Base-by-base conservation (phyloP, 1,140 invertebrate species). In the Camponotus pennsylvanicus region DNA sequence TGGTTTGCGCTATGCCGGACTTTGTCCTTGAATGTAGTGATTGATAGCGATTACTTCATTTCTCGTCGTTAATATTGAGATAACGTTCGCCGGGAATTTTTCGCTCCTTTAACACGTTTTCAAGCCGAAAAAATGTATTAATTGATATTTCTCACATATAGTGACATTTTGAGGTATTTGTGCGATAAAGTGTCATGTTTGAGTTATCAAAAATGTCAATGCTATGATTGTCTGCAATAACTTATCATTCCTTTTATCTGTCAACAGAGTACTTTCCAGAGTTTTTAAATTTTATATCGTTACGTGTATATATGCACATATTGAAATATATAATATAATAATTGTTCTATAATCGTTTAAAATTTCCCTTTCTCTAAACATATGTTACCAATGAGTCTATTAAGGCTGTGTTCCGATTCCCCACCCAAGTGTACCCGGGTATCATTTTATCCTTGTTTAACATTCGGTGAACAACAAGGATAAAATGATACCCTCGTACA, bases 101-200 rank as follows among this genome's bases (percentile, higher is more conserved):
- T 6, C 61, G 18, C 13, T 52, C 1, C 8, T 45, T 77, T 32
- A 13, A 0, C 34, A 55, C 5, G 9, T 37, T 9, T 45, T 4
- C 11, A 63, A 11, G 0, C 13, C 32, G 1, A 0, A 52, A 79
- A 52, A 52, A 49, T 7, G 67, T 21, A 69, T 27, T 37, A 27
- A 55, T 6, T 9, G n/a, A 77, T 45, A 42, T 52, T 27, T 79
- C 6, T 42, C 3, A 1, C 8, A n/a, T 42, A 9, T 5, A 45
- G 61, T 79, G 77, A 21, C 34, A 27, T 55, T 67, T 55, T 52
- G 27, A 79, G n/a, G 77, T 69, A 79, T 40, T 67, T 27, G 61
- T 76, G 37, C 34, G 2, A 40, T 27, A 2, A 32, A 77, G 21
- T 42, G 52, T 63, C 37, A 37, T 78, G 40, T 40, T 67, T 1